Percentiles rank a stretch among this genome's conserved stretches.
These are phyloP conservation scores for Neoaliturus tenellus DNA, from an alignment of 2,888 invertebrate genomes.

Conservation along the genomic window DNA sequence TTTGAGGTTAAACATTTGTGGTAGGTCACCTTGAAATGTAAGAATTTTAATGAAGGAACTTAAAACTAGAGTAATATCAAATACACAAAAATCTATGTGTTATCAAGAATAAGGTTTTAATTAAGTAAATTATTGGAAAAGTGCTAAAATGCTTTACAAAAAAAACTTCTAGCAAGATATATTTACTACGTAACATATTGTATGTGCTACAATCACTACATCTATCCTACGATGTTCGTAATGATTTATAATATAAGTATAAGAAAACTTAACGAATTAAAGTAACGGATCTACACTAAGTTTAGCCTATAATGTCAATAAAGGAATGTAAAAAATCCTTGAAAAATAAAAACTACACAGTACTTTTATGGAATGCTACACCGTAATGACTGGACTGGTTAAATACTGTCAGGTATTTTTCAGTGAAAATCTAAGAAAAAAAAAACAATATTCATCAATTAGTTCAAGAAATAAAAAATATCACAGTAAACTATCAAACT, in stretches of 20 bases:
- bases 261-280: not conserved
- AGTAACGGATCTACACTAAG: not conserved
- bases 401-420: conserved; percentile 17
- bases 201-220: not conserved
- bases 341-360: not conserved
- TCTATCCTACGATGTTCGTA: not conserved
- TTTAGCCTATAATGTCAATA: conserved; percentile 3
- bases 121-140: not conserved
- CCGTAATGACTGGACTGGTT: not conserved
- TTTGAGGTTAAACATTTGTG: no score
- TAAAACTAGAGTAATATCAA: no score
- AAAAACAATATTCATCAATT: not conserved
- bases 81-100: no score
- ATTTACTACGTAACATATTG: not conserved
- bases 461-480: not conserved
- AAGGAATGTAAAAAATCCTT: not conserved
- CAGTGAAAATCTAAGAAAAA: not conserved
- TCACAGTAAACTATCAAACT: not conserved
- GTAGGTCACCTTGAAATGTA: no score
- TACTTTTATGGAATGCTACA: not conserved
- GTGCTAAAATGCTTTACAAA: not conserved
- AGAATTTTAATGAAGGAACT: no score
- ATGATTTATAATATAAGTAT: not conserved
- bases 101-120: no score
- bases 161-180: not conserved